These are phyloP conservation scores for Ceyx margarethae DNA, from an alignment of 2,113 vertebrate species.

Conservation along the genomic window DNA sequence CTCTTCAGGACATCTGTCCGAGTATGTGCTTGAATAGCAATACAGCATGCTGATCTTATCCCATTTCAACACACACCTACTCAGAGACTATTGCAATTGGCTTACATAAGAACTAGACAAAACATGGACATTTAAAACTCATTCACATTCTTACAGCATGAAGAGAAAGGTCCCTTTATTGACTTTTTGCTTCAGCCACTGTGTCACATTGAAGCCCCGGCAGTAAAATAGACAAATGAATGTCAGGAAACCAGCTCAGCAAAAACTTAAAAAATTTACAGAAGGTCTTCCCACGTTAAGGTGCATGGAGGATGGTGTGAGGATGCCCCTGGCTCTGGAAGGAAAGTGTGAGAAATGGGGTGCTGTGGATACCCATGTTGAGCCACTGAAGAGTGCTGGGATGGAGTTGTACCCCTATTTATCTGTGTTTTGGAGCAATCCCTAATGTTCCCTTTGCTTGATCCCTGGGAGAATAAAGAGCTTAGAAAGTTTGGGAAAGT, in stretches of 20 bases:
- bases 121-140: not conserved
- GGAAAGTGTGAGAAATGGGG: not conserved
- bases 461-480: not conserved
- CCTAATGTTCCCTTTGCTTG: not conserved
- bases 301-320: not conserved
- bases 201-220: not conserved
- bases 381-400: not conserved
- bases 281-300: not conserved
- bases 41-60: not conserved
- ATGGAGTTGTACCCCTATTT: not conserved
- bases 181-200: not conserved
- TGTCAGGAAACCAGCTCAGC: not conserved
- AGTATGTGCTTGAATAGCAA: not conserved
- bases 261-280: not conserved
- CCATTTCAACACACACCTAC: not conserved
- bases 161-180: not conserved
- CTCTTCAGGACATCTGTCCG: not conserved
- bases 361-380: not conserved
- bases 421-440: not conserved
- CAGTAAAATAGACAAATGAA: not conserved
- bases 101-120: not conserved
- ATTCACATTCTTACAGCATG: not conserved
- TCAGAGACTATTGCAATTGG: not conserved
- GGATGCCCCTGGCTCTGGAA: not conserved
- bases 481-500: not conserved